Base-by-base conservation (phyloP, 1,140 invertebrate species). In the Lanistes nyassanus region DNA sequence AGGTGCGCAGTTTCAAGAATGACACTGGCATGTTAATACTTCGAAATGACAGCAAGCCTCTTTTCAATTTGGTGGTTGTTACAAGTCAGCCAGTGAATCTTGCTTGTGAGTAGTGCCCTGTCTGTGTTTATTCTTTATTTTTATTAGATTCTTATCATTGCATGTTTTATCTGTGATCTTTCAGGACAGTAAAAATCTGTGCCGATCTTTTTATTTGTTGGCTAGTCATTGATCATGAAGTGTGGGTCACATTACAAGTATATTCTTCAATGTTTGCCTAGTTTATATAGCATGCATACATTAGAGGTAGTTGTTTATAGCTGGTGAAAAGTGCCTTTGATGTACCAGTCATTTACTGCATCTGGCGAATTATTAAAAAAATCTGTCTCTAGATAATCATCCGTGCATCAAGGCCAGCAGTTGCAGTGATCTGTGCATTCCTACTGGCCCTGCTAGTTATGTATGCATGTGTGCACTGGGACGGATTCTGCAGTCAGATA, bases 41-140 rank as follows among this genome's bases (percentile, higher is more conserved):
- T 5, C 73, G 76, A 13, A 75, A 42, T 21, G 75, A 78, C 74
- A 80, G 81, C 89, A 68, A 91, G 39, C 91, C 91, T 70, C 82
- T 93, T 39, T 92, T 91, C 88, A 92, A 93, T 82, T 88, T 94
- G 6, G 91, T 91, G 82, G 87, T 94, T 3, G 93, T 92, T 84
- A 91, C 92, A 73, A 86, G 85, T 58, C 85, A 87, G 19, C 83
- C 88, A 31, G 90, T 92, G 78, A 84, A 79, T 29, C 26, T 58
- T 62, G 55, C 58, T 37, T 92, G 91, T 92, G 84, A 83, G 85
- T 71, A 29, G 13, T 13, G n/a, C 16, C 56, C 19, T 6, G 36
- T 71, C 13, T 56, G 26, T 56, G 53, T 56, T n/a, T n/a, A n/a
- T n/a, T n/a, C n/a, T n/a, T n/a, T n/a, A n/a, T n/a, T n/a, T n/a